These are phyloP conservation scores for Drosophila austrosaltans DNA, from an alignment of 2,888 invertebrate genomes.

Conservation along the genomic window DNA sequence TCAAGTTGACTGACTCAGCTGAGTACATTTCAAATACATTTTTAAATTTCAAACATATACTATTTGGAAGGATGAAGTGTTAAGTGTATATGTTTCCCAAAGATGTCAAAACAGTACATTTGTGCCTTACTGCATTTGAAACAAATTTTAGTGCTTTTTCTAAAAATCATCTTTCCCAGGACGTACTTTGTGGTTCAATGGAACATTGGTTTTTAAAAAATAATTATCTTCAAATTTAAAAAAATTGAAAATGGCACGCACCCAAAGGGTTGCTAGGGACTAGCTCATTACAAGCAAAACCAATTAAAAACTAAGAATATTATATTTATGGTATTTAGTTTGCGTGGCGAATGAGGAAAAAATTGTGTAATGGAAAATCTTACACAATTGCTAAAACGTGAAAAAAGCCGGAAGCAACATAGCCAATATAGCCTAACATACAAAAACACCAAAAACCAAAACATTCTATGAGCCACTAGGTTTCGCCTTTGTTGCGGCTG, in stretches of 20 bases:
- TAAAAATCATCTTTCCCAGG: too few relatives aligned
- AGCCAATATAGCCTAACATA: conserved; percentile 18
- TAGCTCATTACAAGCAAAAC: conserved; percentile 41
- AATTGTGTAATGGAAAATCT: conserved; percentile 29
- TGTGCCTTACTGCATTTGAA: too few relatives aligned
- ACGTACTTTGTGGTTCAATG: too few relatives aligned
- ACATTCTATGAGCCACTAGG: conserved; percentile 20
- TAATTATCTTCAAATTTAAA: too few relatives aligned
- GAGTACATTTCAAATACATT: too few relatives aligned
- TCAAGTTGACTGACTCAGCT: too few relatives aligned
- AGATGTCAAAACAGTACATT: too few relatives aligned
- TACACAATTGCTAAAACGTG: conserved; percentile 34
- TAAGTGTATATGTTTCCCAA: too few relatives aligned
- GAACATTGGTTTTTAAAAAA: too few relatives aligned
- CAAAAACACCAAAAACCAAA: conserved; percentile 25
- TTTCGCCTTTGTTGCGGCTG: conserved; percentile 18
- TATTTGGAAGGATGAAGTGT: too few relatives aligned
- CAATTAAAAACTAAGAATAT: conserved; percentile 18
- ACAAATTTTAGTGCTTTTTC: too few relatives aligned
- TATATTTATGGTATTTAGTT: not conserved
- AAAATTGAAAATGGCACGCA: not conserved
- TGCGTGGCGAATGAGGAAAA: conserved; percentile 38
- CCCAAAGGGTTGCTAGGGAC: conserved; percentile 22
- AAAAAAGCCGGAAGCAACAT: conserved; percentile 25
- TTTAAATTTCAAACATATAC: conserved; percentile 1